Evolutionary conservation across 1,140 invertebrate species (phyloP).

Genomic region (Matsumurasca onukii): DNA sequence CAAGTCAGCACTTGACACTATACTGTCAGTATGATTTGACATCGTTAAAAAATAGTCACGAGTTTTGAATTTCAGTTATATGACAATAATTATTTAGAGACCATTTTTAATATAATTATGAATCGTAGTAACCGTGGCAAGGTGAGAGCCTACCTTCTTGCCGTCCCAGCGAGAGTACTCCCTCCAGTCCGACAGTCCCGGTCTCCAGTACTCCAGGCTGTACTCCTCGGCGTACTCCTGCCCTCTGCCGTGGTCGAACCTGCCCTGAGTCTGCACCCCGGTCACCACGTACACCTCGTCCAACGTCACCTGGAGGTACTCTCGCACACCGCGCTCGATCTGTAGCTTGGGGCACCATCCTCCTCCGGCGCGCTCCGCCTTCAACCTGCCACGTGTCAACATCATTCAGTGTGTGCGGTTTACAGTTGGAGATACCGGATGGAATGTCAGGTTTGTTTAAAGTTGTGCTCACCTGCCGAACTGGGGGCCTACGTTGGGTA

Average conservation of each 20-base stretch:
- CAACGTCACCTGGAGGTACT: slow-evolving; percentile 89
- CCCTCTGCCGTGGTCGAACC: slow-evolving; percentile 91
- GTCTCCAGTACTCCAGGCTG: slow-evolving; percentile 88
- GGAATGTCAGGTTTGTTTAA: too few species aligned
- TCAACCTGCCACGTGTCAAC: slow-evolving; percentile 60
- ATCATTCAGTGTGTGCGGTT: too few species aligned
- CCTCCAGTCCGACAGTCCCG: slow-evolving; percentile 59
- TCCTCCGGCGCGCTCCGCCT: slow-evolving; percentile 86
- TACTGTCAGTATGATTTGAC: too few species aligned
- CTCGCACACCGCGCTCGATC: slow-evolving; percentile 79
- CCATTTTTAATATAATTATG: too few species aligned
- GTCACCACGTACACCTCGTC: slow-evolving; percentile 76
- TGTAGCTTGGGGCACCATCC: slow-evolving; percentile 93
- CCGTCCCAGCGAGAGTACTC: slow-evolving; percentile 42
- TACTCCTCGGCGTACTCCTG: slow-evolving; percentile 90
- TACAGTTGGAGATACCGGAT: background rate
- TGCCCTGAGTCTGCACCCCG: slow-evolving; percentile 83
- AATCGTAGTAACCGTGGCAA: too few species aligned
- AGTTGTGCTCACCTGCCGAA: slow-evolving; percentile 64
- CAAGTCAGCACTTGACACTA: too few species aligned
- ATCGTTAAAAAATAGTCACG: too few species aligned
- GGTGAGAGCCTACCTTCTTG: slow-evolving; percentile 43
- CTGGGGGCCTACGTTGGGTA: slow-evolving; percentile 59
- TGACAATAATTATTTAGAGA: too few species aligned
- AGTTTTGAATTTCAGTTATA: too few species aligned